Evolutionary conservation across 2,888 invertebrate species (phyloP).

Genomic region (Melanotus villosus): DNA sequence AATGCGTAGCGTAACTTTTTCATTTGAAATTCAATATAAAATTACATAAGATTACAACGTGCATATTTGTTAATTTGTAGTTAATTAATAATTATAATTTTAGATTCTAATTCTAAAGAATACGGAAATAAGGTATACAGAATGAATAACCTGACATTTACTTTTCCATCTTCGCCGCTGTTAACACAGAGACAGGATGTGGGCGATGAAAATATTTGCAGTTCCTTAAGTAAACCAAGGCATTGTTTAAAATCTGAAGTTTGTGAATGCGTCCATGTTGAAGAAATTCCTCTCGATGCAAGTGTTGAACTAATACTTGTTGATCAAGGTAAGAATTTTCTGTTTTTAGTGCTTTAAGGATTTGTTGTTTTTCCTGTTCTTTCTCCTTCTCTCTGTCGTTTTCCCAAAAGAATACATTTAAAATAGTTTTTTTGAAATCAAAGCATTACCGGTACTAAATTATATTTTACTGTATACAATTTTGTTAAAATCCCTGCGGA

Average conservation of each 20-base stretch:
- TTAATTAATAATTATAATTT: too few relatives aligned
- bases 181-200: constrained; percentile 80
- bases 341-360: background rate
- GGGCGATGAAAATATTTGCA: constrained; percentile 71
- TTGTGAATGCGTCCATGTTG: constrained; percentile 83
- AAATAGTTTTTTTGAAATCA: too few relatives aligned
- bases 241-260: constrained; percentile 66
- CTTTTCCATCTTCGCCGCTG: constrained; percentile 83
- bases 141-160: constrained; percentile 82
- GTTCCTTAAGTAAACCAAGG: constrained; percentile 60
- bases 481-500: too few relatives aligned
- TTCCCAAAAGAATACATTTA: too few relatives aligned
- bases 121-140: constrained; percentile 53
- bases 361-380: too few relatives aligned
- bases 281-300: constrained; percentile 76
- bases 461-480: too few relatives aligned
- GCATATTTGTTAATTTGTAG: too few relatives aligned
- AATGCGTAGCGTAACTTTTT: too few relatives aligned
- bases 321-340: constrained; percentile 76
- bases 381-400: too few relatives aligned
- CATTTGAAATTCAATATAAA: too few relatives aligned
- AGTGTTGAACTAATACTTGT: constrained; percentile 82
- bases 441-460: too few relatives aligned
- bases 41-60: too few relatives aligned
- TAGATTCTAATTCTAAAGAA: constrained; percentile 8